Percentiles rank a stretch among this genome's conserved stretches.
Conservation (phyloP, 2,113 vertebrate genomes). For the Phylloscopus trochilus region DNA sequence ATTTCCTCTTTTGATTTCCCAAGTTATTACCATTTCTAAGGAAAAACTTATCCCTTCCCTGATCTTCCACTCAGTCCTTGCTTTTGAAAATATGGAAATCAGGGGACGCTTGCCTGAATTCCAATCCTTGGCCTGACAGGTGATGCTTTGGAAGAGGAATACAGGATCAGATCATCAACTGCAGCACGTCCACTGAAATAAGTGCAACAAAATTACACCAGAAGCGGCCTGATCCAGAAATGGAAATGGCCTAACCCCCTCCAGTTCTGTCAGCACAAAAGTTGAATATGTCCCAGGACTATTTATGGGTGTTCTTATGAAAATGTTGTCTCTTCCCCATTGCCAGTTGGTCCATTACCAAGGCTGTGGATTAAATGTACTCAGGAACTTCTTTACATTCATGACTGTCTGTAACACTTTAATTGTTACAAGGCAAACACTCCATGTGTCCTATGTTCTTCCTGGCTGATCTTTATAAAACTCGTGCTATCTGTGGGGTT, state of each 20-base stretch:
- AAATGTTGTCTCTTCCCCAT: not conserved
- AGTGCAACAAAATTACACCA: not conserved
- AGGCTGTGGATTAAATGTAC: not conserved
- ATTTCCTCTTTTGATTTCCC: slow-evolving; percentile 65
- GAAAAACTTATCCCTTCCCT: slow-evolving; percentile 47
- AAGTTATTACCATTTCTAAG: slow-evolving; percentile 71
- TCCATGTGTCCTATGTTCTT: not conserved
- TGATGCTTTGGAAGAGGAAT: slow-evolving; percentile 25
- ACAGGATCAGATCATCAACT: slow-evolving; percentile 12
- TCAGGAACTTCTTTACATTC: not conserved
- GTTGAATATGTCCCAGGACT: not conserved
- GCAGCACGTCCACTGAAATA: not conserved
- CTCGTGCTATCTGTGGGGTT: not conserved
- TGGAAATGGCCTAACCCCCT: not conserved
- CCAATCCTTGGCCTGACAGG: slow-evolving; percentile 24
- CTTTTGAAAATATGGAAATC: slow-evolving; percentile 60
- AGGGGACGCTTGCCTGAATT: not conserved
- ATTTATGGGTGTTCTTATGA: not conserved
- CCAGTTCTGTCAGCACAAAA: not conserved
- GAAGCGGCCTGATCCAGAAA: not conserved
- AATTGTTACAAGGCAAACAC: not conserved
- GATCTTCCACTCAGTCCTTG: not conserved
- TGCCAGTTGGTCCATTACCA: not conserved
- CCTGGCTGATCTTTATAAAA: not conserved
- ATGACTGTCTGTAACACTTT: not conserved